Percentiles rank a stretch among this genome's conserved stretches.
These are phyloP conservation scores for Perodicticus potto DNA, from an alignment of 2,797 vertebrate species.

Conservation along the genomic window DNA sequence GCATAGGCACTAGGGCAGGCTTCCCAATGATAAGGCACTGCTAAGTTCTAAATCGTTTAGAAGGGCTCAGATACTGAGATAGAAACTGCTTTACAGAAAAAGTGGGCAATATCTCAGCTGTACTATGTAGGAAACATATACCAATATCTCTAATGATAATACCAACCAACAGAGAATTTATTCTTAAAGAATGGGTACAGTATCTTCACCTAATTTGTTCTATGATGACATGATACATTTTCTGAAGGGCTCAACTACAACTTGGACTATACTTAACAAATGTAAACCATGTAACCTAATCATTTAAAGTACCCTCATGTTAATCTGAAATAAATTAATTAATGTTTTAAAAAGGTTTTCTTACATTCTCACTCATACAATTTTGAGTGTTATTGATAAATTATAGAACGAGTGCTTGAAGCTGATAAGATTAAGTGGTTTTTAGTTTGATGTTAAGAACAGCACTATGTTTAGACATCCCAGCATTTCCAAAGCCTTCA, in stretches of 20 bases:
- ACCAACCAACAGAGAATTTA: neutral
- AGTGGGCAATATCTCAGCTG: neutral
- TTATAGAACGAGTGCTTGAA: neutral
- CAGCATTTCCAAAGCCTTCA: neutral
- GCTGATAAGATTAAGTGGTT: neutral
- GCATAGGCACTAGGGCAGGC: neutral
- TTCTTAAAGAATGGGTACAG: neutral
- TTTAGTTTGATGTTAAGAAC: neutral
- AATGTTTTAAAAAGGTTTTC: neutral
- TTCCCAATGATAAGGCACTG: neutral
- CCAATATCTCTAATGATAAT: neutral
- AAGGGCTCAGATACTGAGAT: neutral
- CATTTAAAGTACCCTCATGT: no score
- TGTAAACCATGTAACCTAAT: no score
- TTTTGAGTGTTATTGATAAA: neutral
- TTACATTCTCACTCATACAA: neutral
- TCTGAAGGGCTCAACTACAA: neutral
- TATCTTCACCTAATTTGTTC: neutral
- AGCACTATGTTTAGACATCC: neutral
- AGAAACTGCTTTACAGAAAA: neutral
- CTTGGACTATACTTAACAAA: no score
- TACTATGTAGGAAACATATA: neutral
- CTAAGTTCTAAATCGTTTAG: neutral
- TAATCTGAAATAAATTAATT: no score
- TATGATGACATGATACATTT: neutral